Conservation (phyloP, 30 jellyfish, hydroid and myxozoan genomes). For the Aurelia aurita region DNA sequence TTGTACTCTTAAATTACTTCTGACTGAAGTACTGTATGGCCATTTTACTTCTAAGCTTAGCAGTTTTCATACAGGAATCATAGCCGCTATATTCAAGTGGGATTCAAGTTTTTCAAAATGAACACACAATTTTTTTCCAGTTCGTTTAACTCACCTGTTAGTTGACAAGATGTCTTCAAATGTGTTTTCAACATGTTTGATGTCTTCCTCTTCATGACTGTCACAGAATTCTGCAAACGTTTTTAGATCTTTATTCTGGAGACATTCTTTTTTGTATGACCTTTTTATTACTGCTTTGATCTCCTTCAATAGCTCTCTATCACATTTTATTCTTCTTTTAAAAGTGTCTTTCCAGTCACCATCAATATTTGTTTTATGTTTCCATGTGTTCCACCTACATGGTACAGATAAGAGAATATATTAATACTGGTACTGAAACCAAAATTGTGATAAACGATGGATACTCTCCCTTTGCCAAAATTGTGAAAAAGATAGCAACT, state of each 20-base stretch:
- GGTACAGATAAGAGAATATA: not conserved
- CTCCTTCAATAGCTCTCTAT: slow-evolving; percentile 5
- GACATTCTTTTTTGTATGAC: slow-evolving; percentile 42
- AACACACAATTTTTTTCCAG: no score
- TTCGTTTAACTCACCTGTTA: slow-evolving; percentile 21
- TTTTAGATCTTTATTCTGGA: slow-evolving; percentile 41
- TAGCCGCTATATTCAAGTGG: no score
- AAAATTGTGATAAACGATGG: no score
- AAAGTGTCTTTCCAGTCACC: slow-evolving; percentile 46
- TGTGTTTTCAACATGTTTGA: slow-evolving; percentile 30
- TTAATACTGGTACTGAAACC: no score
- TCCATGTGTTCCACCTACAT: slow-evolving; percentile 42
- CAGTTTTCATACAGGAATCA: no score
- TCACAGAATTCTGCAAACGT: slow-evolving; percentile 38
- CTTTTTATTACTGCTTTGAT: slow-evolving; percentile 7
- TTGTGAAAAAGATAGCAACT: no score
- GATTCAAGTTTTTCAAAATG: no score
- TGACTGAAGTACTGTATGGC: no score
- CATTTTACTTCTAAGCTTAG: no score
- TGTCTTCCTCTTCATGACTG: slow-evolving; percentile 19
- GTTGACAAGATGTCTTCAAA: slow-evolving; percentile 11
- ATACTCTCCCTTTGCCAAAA: no score
- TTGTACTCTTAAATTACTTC: no score
- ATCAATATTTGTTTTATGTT: slow-evolving; percentile 11
- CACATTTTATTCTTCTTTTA: slow-evolving; percentile 49